phyloP scores from a whole-genome alignment of 2,888 invertebrate genomes.

The Acanthacorydalis orientalis region DNA sequence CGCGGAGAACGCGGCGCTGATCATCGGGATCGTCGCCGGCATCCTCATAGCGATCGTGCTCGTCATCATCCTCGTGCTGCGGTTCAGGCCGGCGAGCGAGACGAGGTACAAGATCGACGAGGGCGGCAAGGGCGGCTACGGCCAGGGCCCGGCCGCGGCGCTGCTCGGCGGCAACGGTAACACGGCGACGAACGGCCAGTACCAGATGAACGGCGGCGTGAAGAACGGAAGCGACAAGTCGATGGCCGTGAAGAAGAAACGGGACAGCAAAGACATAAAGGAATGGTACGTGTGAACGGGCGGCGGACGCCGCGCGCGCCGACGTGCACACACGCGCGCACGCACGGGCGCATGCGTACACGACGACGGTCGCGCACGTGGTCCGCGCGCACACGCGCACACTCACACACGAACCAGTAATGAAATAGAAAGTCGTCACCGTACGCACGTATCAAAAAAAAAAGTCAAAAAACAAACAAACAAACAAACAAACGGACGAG shows the following conservation, averaged over 20 bases:
- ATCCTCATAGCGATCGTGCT: constrained; percentile 81
- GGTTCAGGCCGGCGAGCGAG: constrained; percentile 72
- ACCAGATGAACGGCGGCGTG: constrained; percentile 31
- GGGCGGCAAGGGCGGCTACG: constrained; percentile 54
- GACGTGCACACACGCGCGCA: no score
- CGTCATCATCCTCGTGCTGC: constrained; percentile 76
- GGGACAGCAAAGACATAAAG: constrained; percentile 77
- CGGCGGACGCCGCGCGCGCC: background rate
- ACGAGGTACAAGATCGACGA: constrained; percentile 90
- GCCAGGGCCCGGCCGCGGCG: constrained; percentile 66
- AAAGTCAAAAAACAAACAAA: no score
- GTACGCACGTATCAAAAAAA: no score
- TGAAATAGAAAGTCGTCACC: no score
- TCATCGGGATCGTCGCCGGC: constrained; percentile 80
- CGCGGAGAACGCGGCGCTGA: constrained; percentile 56
- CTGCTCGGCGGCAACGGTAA: constrained; percentile 42
- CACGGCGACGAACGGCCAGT: constrained; percentile 29
- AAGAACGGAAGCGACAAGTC: constrained; percentile 29
- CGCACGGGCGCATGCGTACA: no score
- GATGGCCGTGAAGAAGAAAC: constrained; percentile 34
- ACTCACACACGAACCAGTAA: no score
- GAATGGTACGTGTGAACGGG: constrained; percentile 81
- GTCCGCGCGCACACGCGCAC: no score
- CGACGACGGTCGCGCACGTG: no score
- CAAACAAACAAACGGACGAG: no score